These are phyloP conservation scores for Ailuropoda melanoleuca DNA, from an alignment of 2,113 vertebrate species.

Conservation along the genomic window DNA sequence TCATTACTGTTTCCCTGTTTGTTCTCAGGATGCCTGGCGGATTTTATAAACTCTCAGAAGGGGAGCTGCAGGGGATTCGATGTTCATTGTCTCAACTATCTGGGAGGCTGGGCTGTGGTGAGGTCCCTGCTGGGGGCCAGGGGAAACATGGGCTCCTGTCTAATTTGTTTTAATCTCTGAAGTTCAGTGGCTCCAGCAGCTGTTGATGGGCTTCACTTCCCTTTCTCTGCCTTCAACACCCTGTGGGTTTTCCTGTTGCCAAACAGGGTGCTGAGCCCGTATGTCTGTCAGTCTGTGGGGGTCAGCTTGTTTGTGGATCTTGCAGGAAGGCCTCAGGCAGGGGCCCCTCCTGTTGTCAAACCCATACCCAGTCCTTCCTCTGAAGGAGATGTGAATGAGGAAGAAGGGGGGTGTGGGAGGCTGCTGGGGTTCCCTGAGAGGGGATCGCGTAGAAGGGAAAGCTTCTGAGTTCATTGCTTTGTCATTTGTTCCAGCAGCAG, in stretches of 20 bases:
- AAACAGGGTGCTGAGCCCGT: not conserved
- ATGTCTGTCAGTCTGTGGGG: not conserved
- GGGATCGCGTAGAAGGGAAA: not conserved
- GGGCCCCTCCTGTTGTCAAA: constrained; percentile 9
- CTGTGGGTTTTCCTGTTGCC: constrained; percentile 65
- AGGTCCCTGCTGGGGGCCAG: constrained; percentile 27
- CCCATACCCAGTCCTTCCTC: constrained; percentile 35
- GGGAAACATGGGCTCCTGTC: constrained; percentile 19
- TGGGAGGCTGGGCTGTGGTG: not conserved
- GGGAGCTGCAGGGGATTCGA: not conserved
- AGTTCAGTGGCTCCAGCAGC: not conserved
- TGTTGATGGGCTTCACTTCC: constrained; percentile 61
- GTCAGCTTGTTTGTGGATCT: constrained; percentile 47
- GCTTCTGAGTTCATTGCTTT: not conserved
- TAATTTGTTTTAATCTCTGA: constrained; percentile 54
- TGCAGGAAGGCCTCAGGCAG: constrained; percentile 47
- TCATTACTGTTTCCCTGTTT: not conserved
- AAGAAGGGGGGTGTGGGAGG: not conserved
- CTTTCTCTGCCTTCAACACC: constrained; percentile 52
- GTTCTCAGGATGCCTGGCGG: constrained; percentile 48
- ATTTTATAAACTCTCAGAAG: constrained; percentile 31
- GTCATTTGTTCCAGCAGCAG: not conserved
- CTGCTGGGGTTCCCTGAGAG: not conserved
- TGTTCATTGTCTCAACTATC: constrained; percentile 38
- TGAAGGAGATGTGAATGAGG: not conserved